Evolutionary conservation across 2,888 invertebrate genomes (phyloP), one percentile per base, ranked within the genome.

Genomic region (Standfussiana lucernea): DNA sequence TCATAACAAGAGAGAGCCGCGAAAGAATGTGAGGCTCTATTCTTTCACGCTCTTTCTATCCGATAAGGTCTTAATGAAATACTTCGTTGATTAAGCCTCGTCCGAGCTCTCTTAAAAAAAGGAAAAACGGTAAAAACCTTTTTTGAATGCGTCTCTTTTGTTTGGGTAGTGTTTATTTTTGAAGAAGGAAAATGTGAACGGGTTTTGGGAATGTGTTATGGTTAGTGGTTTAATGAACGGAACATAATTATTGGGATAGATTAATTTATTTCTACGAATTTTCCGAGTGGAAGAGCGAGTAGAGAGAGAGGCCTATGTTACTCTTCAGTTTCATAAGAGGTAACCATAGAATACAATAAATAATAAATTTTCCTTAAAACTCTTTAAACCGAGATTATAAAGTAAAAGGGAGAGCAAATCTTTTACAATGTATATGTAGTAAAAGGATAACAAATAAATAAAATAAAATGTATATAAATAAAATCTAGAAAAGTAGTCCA

Each of bases 61-160:
- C 91, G 93, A 93, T 92, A 90, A 92, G 91, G 93, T 92, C 95
- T 95, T 96, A 96, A 96, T 96, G 95, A 96, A 96, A 96, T 96
- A 96, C 96, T 96, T 93, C 92, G 90, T 93, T 96, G 95, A 96
- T 95, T 95, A 96, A 96, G 93, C 90, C 79, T 70, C 77, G 77
- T 88, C 85, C 86, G 77, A 79, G 84, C 71, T 86, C 93, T 93
- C 91, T 93, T 90, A 50, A 72, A 86, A 87, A 89, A 90, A 85
- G 87, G 89, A 89, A 89, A 64, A 70, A 37, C n/a, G 86, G 86
- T 90, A 88, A 89, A 88, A 70, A 32, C n/a, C 28, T 69, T 73
- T 82, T 85, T 80, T 76, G 24, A 47, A 61, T 79, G 69, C 37
- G 15, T 59, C 45, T 64, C 61, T 77, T 83, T 53, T 77, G 42